phyloP scores from a whole-genome alignment of 2,797 vertebrate species.

The Taeniopygia guttata region DNA sequence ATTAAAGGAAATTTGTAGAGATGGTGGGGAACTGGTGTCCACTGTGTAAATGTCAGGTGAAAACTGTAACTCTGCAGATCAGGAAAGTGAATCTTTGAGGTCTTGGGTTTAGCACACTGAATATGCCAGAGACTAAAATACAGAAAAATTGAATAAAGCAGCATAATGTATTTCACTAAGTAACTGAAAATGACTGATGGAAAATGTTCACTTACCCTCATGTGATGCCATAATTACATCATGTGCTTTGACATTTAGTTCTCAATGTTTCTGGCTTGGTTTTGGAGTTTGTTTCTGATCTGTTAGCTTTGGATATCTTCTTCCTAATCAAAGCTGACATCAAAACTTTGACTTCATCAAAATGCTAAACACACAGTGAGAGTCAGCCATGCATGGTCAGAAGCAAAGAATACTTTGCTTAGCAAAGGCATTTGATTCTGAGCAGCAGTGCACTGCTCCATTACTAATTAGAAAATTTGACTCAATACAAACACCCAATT shows the following conservation, averaged over 20 bases:
- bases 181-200: neutral
- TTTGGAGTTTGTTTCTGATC: neutral
- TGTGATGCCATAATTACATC: neutral
- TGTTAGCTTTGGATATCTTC: neutral
- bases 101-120: neutral
- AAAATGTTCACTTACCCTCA: neutral
- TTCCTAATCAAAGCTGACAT: constrained; percentile 4
- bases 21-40: neutral
- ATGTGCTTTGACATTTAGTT: neutral
- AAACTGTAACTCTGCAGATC: neutral
- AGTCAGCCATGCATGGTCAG: neutral
- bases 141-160: neutral
- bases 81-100: neutral
- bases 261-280: neutral
- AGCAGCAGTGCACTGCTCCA: neutral
- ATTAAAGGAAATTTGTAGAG: neutral
- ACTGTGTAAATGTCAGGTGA: neutral
- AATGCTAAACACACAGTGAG: neutral
- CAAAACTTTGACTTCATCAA: neutral
- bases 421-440: neutral
- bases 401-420: constrained; percentile 2
- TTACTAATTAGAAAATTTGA: neutral
- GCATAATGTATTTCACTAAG: neutral
- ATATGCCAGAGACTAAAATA: neutral
- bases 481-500: neutral